Percentiles rank a stretch among this genome's conserved stretches.
phyloP scores from a whole-genome alignment of 2,113 vertebrate species.

The Alexandromys fortis region DNA sequence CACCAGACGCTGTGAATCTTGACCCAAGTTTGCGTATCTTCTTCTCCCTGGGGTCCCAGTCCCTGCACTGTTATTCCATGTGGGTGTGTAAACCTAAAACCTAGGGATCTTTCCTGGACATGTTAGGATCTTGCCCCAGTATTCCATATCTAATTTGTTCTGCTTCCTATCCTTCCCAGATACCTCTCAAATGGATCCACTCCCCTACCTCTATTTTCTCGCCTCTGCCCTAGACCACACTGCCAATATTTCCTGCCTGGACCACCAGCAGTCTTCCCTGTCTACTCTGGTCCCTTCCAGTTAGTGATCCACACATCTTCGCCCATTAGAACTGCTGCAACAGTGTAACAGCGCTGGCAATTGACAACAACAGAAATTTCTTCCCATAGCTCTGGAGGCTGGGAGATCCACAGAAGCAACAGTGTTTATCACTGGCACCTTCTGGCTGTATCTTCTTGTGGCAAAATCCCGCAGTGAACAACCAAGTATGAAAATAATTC shows the following conservation, averaged over 20 bases:
- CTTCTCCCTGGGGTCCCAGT: neutral
- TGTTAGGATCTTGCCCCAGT: neutral
- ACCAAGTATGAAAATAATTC: neutral
- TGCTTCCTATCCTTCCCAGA: neutral
- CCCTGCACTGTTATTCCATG: neutral
- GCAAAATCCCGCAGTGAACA: neutral
- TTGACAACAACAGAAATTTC: neutral
- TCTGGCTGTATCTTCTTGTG: neutral
- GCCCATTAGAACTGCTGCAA: neutral
- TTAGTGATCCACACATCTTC: neutral
- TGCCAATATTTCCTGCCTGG: too few relatives aligned
- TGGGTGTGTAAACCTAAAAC: neutral
- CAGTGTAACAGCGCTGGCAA: neutral
- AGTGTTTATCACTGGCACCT: neutral
- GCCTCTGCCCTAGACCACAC: neutral
- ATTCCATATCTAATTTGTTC: neutral
- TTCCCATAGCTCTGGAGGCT: neutral
- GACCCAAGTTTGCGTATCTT: neutral
- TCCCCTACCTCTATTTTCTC: neutral
- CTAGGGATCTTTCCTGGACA: neutral
- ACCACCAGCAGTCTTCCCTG: too few relatives aligned
- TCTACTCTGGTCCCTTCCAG: neutral
- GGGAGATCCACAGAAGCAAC: neutral
- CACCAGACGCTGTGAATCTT: neutral
- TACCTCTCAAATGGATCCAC: neutral